Percentiles rank a stretch among this genome's conserved stretches.
phyloP scores from a whole-genome alignment of 2,888 invertebrate genomes.

The Trichogramma evanescens region DNA sequence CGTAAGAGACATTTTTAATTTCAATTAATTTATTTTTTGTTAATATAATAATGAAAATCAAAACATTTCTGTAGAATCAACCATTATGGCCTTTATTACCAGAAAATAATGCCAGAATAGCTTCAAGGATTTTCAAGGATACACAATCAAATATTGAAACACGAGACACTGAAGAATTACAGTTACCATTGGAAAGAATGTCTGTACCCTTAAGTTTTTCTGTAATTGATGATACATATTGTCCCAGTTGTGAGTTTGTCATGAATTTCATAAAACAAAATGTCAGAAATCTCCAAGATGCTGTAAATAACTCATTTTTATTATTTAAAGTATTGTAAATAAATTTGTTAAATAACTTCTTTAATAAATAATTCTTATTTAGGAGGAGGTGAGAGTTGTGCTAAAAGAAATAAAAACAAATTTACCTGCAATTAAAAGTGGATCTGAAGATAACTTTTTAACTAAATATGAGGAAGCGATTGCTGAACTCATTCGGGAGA shows the following conservation, averaged over 20 bases:
- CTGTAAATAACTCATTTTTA: constrained; percentile 1
- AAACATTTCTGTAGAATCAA: constrained; percentile 30
- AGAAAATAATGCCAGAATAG: constrained; percentile 27
- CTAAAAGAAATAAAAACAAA: constrained; percentile 64
- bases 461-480: constrained; percentile 68
- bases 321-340: background rate
- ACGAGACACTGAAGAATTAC: constrained; percentile 40
- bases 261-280: constrained; percentile 15
- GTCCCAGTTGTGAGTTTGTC: constrained; percentile 18
- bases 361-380: constrained; percentile 22
- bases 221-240: constrained; percentile 15
- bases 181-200: constrained; percentile 52
- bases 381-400: constrained; percentile 60
- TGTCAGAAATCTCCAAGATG: constrained; percentile 12
- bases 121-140: constrained; percentile 29
- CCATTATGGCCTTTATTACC: constrained; percentile 61
- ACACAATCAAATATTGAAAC: constrained; percentile 19
- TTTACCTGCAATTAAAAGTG: constrained; percentile 56
- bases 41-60: constrained; percentile 3
- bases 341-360: background rate
- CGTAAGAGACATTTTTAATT: constrained; percentile 14
- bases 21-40: background rate
- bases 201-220: constrained; percentile 25
- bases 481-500: constrained; percentile 67
- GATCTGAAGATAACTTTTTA: constrained; percentile 61